A percentile compares a stretch with the other conserved stretches of the same genome.
Evolutionary conservation across 2,113 vertebrate genomes (phyloP).

Genomic region (Gymnogyps californianus): DNA sequence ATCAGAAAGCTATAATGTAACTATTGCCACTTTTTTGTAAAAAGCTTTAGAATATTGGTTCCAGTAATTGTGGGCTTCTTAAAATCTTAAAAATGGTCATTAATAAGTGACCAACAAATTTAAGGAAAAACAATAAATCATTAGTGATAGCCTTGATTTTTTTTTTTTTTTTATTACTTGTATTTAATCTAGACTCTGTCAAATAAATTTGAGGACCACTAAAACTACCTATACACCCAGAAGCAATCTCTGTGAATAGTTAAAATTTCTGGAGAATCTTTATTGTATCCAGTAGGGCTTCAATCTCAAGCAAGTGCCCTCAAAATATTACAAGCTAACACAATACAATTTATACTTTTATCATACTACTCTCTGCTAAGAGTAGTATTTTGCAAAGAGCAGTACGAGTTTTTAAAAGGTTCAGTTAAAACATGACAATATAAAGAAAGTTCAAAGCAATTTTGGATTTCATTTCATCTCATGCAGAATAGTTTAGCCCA

Average conservation of each 20-base stretch:
- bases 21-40: neutral
- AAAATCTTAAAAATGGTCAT: neutral
- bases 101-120: neutral
- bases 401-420: neutral
- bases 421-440: neutral
- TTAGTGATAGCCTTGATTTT: neutral
- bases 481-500: neutral
- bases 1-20: neutral
- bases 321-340: neutral
- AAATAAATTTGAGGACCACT: neutral
- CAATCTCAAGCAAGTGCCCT: neutral
- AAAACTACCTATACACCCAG: neutral
- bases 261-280: neutral
- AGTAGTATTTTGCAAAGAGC: neutral
- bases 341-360: neutral
- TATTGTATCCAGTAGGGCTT: neutral
- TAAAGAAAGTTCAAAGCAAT: conserved; percentile 11
- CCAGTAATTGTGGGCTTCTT: neutral
- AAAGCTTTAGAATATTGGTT: neutral
- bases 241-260: neutral
- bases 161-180: neutral
- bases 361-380: neutral
- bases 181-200: neutral
- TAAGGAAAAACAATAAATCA: neutral
- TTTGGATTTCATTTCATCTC: neutral